phyloP scores from a whole-genome alignment of 2,113 vertebrate species.

The Fregata magnificens region DNA sequence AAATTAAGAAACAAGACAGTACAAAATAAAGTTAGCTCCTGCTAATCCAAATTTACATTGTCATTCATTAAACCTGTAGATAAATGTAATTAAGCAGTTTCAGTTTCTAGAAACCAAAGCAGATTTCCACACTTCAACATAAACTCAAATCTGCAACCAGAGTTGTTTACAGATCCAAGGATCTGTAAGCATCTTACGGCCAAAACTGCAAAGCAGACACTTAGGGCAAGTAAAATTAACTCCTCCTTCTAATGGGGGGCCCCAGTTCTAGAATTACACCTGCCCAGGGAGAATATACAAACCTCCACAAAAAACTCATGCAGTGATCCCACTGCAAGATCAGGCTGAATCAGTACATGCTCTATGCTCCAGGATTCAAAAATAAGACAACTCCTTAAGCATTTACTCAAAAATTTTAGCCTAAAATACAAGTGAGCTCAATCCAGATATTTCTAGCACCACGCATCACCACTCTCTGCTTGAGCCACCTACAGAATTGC shows the following conservation, averaged over 20 bases:
- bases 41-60: background rate
- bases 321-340: background rate
- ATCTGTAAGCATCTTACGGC: background rate
- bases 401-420: background rate
- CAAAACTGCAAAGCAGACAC: background rate
- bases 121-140: background rate
- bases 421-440: background rate
- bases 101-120: background rate
- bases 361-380: background rate
- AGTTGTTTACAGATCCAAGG: background rate
- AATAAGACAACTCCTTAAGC: background rate
- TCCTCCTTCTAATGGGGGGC: background rate
- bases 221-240: background rate
- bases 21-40: background rate
- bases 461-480: background rate
- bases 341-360: background rate
- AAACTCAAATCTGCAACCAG: background rate
- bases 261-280: background rate
- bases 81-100: background rate
- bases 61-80: background rate
- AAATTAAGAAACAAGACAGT: background rate
- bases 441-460: background rate
- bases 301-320: background rate
- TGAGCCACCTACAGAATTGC: background rate
- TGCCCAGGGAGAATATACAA: background rate